Evolutionary conservation across 2,888 invertebrate species (phyloP).

Genomic region (Pachycephus smyrnensis): DNA sequence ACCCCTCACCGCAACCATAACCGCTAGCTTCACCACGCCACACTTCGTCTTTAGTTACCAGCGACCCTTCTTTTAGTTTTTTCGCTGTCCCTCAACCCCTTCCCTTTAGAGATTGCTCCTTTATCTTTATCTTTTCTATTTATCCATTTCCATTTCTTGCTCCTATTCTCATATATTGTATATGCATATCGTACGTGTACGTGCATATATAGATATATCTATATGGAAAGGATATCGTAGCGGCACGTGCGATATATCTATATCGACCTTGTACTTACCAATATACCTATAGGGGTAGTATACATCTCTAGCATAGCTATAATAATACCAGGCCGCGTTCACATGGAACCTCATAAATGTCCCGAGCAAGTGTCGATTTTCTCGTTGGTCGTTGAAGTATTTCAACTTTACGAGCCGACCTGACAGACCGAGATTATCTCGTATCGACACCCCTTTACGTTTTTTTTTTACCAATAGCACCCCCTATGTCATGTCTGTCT

Average conservation of each 20-base stretch:
- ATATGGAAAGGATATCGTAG: background rate
- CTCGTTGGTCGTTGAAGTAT: constrained; percentile 15
- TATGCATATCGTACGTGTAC: background rate
- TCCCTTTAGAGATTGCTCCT: background rate
- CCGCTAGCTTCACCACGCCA: background rate
- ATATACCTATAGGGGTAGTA: background rate
- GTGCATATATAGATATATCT: too few relatives aligned
- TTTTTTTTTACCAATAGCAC: background rate
- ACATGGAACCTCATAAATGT: constrained; percentile 23
- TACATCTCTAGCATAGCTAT: background rate
- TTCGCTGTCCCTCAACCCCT: background rate
- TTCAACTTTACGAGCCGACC: constrained; percentile 20
- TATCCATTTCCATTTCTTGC: background rate
- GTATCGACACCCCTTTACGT: constrained; percentile 3
- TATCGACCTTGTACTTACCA: background rate
- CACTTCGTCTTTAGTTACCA: background rate
- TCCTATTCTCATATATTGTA: background rate
- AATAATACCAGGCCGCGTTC: background rate
- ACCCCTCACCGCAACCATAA: background rate
- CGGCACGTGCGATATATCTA: background rate
- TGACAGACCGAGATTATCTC: constrained; percentile 17
- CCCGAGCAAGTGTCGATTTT: constrained; percentile 23
- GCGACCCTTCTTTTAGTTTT: background rate
- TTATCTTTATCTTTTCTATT: background rate
- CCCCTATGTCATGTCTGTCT: background rate